Base-by-base conservation (phyloP, 30 jellyfish, hydroid and myxozoan genomes). In the Chironex yamaguchii region DNA sequence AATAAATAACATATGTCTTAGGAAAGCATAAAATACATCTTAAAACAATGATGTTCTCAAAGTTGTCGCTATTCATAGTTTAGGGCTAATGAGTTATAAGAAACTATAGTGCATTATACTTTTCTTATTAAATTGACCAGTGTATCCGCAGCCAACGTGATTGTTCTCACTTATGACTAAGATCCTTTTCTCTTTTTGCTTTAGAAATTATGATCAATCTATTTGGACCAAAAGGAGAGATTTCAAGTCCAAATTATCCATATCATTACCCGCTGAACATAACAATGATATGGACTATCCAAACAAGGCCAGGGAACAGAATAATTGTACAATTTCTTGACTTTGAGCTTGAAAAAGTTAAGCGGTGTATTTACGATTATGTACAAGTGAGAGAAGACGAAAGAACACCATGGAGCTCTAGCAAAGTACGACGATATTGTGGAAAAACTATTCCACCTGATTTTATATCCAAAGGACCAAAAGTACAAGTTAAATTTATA, bases 161-260 rank as follows among this genome's bases (percentile, higher is more conserved):
- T n/a, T n/a, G n/a, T n/a, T n/a, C n/a, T n/a, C n/a, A n/a, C n/a
- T n/a, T n/a, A n/a, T n/a, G n/a, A n/a, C n/a, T n/a, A n/a, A n/a
- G n/a, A n/a, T n/a, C n/a, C n/a, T n/a, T n/a, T n/a, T n/a, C 11
- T 13, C 36, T 52, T 73, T 84, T 62, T 22, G 22, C 42, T 62
- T 28, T 54, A 84, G 94, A 84, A 52, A 67, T 69, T 53, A 85
- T 32, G 3, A 70, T 67, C 67, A 70, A 20, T 12, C 36, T 84
- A 13, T 71, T 42, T 71, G 94, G 94, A 13, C 23, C n/a, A 31
- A 21, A 52, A 23, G 94, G 94, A n/a, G 79, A 71, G 12, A 69
- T 84, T 0, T 71, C 94, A 2, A 67, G 87, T 6, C 94, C 94
- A 26, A 84, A 84, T 62, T 71, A 69, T 53, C 94, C 94, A 32